Evolutionary conservation across 2,797 vertebrate genomes (phyloP).

Genomic region (Notamacropus eugenii): DNA sequence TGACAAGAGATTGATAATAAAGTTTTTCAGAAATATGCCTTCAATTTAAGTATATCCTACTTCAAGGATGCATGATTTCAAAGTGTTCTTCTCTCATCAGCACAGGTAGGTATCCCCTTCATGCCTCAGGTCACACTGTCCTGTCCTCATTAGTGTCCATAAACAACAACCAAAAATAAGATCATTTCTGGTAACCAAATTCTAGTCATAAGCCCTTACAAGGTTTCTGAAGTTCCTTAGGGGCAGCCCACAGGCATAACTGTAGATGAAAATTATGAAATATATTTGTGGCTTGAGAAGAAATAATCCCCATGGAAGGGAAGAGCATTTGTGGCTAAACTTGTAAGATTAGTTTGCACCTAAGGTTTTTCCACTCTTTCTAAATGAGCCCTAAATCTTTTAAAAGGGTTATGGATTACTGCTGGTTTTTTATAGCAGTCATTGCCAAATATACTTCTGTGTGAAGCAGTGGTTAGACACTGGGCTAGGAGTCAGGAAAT

Average conservation of each 20-base stretch:
- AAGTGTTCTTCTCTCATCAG: background rate
- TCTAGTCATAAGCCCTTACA: background rate
- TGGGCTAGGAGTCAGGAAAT: background rate
- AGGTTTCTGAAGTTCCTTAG: background rate
- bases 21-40: background rate
- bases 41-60: background rate
- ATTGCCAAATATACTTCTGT: background rate
- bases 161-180: background rate
- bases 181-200: background rate
- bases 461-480: background rate
- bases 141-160: background rate
- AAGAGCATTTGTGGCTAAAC: background rate
- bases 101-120: background rate
- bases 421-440: background rate
- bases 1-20: background rate
- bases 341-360: background rate
- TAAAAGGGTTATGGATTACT: background rate
- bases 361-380: background rate
- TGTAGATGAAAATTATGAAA: background rate
- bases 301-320: background rate
- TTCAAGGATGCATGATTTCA: background rate
- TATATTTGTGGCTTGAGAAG: background rate
- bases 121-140: background rate
- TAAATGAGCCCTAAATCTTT: background rate
- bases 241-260: background rate